phyloP scores from a whole-genome alignment of 2,888 invertebrate genomes.

The Plagodis dolabraria region DNA sequence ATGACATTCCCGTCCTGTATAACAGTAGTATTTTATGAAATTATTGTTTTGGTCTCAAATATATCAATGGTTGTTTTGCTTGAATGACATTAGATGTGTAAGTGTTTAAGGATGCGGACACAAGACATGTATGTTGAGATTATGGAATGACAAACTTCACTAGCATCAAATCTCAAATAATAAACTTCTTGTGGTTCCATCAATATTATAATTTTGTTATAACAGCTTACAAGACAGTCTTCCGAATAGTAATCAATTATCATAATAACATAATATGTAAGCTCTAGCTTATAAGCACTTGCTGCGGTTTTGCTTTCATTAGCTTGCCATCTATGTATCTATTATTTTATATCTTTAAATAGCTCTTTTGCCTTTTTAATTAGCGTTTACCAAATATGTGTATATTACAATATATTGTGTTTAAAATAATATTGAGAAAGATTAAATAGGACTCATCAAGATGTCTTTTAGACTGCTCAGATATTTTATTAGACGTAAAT shows the following conservation, averaged over 20 bases:
- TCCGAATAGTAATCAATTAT: conserved; percentile 21
- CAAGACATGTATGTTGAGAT: not conserved
- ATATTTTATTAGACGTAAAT: too few species aligned
- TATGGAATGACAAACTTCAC: not conserved
- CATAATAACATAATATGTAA: not conserved
- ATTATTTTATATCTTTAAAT: not conserved
- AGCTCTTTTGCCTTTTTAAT: not conserved
- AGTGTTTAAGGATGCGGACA: conserved; percentile 13
- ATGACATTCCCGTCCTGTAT: conserved; percentile 69
- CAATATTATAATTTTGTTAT: conserved; percentile 4
- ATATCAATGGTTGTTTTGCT: conserved; percentile 58
- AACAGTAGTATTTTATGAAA: conserved; percentile 50
- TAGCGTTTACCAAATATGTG: conserved; percentile 24
- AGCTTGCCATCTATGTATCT: conserved; percentile 22
- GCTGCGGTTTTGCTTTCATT: conserved; percentile 10
- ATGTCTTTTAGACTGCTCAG: too few species aligned
- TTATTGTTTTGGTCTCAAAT: conserved; percentile 70
- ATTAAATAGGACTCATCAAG: too few species aligned
- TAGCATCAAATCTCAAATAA: too few species aligned
- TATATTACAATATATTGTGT: conserved; percentile 29
- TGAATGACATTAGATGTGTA: conserved; percentile 62
- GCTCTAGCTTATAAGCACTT: not conserved
- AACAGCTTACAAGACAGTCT: conserved; percentile 28
- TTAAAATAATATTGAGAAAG: too few species aligned
- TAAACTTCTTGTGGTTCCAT: conserved; percentile 5